phyloP scores from a whole-genome alignment of 2,888 invertebrate genomes.

The Drosophila pullipes region DNA sequence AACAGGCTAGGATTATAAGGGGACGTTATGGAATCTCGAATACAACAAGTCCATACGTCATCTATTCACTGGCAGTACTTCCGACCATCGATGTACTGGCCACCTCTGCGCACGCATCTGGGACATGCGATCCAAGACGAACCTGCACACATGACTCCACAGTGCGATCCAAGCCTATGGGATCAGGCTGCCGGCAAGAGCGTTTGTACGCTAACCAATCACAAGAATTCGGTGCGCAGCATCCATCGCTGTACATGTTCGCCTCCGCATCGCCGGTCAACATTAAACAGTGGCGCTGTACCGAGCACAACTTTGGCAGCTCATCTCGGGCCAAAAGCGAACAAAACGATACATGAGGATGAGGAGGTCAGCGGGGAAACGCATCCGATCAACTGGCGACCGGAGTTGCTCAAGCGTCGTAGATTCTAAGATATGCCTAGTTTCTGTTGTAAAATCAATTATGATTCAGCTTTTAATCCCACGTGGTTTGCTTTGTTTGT shows the following conservation, averaged over 20 bases:
- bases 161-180: conserved; percentile 92
- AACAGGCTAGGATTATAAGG: conserved; percentile 97
- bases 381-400: conserved; percentile 98
- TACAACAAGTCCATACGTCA: conserved; percentile 98
- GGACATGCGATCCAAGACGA: conserved; percentile 99
- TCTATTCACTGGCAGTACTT: conserved; percentile 96
- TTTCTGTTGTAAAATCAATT: conserved; percentile 12
- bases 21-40: conserved; percentile 99
- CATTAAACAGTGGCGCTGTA: conserved; percentile 91
- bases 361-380: conserved; percentile 97
- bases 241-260: conserved; percentile 94
- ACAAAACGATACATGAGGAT: conserved; percentile 99
- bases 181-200: conserved; percentile 98
- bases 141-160: conserved; percentile 93
- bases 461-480: background rate
- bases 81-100: conserved; percentile 95
- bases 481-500: background rate
- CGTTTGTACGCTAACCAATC: conserved; percentile 97
- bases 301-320: conserved; percentile 98
- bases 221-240: conserved; percentile 97
- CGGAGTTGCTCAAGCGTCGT: conserved; percentile 96
- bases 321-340: conserved; percentile 98
- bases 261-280: conserved; percentile 86
- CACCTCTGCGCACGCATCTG: conserved; percentile 98
- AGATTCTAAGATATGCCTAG: conserved; percentile 89